Conservation (phyloP, 2,113 vertebrate genomes). For the Rattus rattus region DNA sequence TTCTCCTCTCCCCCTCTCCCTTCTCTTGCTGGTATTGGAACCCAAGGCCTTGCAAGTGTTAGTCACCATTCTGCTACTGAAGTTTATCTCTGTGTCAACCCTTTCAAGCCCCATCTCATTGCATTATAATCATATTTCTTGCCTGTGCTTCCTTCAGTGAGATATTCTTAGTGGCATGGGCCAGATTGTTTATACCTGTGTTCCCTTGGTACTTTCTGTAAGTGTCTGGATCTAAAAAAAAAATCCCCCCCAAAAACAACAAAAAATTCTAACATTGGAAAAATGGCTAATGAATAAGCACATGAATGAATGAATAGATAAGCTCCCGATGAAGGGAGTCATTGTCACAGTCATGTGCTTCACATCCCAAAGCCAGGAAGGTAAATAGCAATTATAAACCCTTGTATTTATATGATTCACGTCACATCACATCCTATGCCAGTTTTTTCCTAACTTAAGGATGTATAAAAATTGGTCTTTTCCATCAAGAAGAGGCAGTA, state of each 20-base stretch:
- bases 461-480: slow-evolving; percentile 56
- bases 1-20: too few relatives aligned
- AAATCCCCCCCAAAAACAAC: too few relatives aligned
- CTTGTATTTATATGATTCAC: slow-evolving; percentile 38
- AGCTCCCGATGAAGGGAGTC: background rate
- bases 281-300: slow-evolving; percentile 14
- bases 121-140: background rate
- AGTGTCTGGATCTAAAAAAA: slow-evolving; percentile 6
- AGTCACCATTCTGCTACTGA: background rate
- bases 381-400: slow-evolving; percentile 51
- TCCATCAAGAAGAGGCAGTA: slow-evolving; percentile 3
- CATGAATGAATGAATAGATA: background rate
- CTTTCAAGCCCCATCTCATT: background rate
- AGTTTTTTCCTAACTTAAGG: slow-evolving; percentile 21
- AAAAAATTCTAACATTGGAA: background rate
- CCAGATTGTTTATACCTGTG: background rate
- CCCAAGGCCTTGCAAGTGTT: background rate
- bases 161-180: background rate
- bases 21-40: background rate
- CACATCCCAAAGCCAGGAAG: background rate
- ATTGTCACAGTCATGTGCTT: slow-evolving; percentile 17
- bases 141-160: background rate
- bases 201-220: background rate
- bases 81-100: background rate
- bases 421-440: slow-evolving; percentile 13